A percentile compares a stretch with the other conserved stretches of the same genome.
Conservation (phyloP, 2,888 invertebrate genomes). For the Orthosia cruda region DNA sequence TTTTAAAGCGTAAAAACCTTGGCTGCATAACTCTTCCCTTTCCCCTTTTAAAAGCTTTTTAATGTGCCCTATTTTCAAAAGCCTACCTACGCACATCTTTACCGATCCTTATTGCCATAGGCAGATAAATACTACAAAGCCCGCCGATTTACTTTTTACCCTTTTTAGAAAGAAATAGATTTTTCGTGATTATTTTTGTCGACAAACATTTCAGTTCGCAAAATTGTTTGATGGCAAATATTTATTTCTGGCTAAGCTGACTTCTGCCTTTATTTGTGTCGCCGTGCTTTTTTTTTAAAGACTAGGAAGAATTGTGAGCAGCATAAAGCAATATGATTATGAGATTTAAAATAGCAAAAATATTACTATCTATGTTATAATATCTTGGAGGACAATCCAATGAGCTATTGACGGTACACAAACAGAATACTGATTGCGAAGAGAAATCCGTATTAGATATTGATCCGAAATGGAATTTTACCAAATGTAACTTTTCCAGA, state of each 20-base stretch:
- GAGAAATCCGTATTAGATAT: too few relatives aligned
- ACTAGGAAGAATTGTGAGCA: background rate
- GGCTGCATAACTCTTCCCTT: background rate
- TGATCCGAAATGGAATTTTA: too few relatives aligned
- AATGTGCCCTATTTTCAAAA: too few relatives aligned
- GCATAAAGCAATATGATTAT: too few relatives aligned
- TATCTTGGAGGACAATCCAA: too few relatives aligned
- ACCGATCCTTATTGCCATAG: too few relatives aligned
- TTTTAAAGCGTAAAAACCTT: background rate
- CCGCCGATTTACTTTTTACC: slow-evolving; percentile 41
- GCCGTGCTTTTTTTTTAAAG: slow-evolving; percentile 1
- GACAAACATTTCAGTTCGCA: slow-evolving; percentile 45
- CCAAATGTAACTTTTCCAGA: too few relatives aligned
- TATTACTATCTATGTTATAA: too few relatives aligned
- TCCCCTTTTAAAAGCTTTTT: background rate
- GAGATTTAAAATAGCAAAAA: too few relatives aligned
- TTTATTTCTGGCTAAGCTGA: slow-evolving; percentile 30
- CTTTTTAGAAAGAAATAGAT: slow-evolving; percentile 36
- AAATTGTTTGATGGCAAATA: slow-evolving; percentile 53
- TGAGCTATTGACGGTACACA: too few relatives aligned
- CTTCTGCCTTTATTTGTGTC: slow-evolving; percentile 27
- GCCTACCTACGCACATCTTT: background rate
- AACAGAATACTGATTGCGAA: too few relatives aligned
- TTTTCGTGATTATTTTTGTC: slow-evolving; percentile 49
- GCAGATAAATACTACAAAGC: slow-evolving; percentile 33